These are phyloP conservation scores for Holacanthus passer DNA, from an alignment of 2,113 vertebrate species.

Conservation along the genomic window DNA sequence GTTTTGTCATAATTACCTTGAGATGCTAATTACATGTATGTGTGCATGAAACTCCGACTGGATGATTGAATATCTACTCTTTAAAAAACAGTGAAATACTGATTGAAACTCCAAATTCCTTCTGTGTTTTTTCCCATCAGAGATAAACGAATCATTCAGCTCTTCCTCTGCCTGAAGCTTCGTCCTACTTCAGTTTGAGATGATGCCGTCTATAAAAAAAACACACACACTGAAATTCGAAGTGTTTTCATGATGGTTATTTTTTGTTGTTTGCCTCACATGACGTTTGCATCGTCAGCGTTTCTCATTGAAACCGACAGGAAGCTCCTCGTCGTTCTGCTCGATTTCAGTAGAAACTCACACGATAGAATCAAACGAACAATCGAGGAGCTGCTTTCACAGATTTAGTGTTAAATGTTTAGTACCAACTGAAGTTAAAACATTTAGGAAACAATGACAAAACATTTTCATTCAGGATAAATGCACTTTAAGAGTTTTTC, in stretches of 20 bases:
- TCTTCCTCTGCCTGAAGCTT: no score
- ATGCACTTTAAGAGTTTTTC: conserved; percentile 64
- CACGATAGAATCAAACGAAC: no score
- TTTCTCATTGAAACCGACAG: not conserved
- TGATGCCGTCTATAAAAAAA: not conserved
- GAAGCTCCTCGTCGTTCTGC: not conserved
- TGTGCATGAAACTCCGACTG: no score
- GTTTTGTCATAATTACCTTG: no score
- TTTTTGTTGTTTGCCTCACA: not conserved
- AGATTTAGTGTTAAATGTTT: conserved; percentile 33
- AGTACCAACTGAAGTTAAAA: conserved; percentile 22
- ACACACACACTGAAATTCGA: no score
- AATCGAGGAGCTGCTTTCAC: conserved; percentile 2
- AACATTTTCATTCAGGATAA: conserved; percentile 36
- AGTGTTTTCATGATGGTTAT: not conserved
- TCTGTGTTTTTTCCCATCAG: no score
- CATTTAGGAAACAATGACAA: conserved; percentile 18
- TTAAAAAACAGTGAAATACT: no score
- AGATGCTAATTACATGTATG: no score
- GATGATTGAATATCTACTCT: no score
- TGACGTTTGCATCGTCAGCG: not conserved
- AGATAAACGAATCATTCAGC: no score
- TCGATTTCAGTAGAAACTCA: not conserved
- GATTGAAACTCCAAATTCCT: no score
- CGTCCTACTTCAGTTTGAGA: not conserved